phyloP scores from a whole-genome alignment of 2,113 vertebrate species.

The Labeo rohita region DNA sequence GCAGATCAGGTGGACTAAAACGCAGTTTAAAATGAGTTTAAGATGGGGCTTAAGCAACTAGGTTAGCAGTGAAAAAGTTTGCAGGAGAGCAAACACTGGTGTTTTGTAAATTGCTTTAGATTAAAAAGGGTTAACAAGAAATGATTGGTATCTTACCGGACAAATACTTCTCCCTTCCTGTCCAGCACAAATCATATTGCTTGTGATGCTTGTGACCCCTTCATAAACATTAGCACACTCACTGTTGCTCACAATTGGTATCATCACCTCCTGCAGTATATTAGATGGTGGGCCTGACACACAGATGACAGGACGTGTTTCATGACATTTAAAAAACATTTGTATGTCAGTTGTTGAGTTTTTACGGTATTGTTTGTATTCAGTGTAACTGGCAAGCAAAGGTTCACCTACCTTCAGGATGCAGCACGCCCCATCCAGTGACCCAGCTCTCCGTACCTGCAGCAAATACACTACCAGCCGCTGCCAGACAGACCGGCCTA shows the following conservation, averaged over 20 bases:
- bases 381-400: background rate
- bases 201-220: constrained; percentile 46
- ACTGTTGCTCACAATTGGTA: constrained; percentile 55
- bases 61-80: too few relatives aligned
- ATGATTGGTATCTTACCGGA: too few relatives aligned
- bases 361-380: background rate
- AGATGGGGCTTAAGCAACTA: too few relatives aligned
- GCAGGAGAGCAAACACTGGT: too few relatives aligned
- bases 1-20: too few relatives aligned
- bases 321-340: background rate
- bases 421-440: constrained; percentile 80
- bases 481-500: constrained; percentile 78
- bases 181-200: constrained; percentile 53
- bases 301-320: background rate
- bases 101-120: too few relatives aligned
- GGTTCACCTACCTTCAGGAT: constrained; percentile 45
- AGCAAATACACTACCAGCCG: constrained; percentile 57
- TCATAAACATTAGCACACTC: constrained; percentile 54
- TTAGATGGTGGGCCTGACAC: constrained; percentile 50
- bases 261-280: constrained; percentile 68
- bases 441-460: constrained; percentile 68
- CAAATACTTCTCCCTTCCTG: too few relatives aligned
- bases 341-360: background rate
- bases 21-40: too few relatives aligned
- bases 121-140: too few relatives aligned